Evolutionary conservation across 2,113 vertebrate genomes (phyloP), one percentile per base, ranked within the genome.

Genomic region (Hepsetus odoe): DNA sequence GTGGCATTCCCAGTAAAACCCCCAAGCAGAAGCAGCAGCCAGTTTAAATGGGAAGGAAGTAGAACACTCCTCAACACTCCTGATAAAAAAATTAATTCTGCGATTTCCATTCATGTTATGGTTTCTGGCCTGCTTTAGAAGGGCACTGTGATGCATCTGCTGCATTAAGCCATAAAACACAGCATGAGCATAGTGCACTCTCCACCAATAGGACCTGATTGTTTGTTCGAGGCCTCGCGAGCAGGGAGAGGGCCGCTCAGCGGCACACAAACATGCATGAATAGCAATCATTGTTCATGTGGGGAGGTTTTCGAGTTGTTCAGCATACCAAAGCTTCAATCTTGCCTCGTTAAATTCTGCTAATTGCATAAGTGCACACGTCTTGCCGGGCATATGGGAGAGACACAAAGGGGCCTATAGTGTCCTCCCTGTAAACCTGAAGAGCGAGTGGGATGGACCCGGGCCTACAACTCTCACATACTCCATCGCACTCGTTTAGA

Each of bases 291-390:
- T 76, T 76, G 72, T 80, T 68, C 18, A 18, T 1, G 9, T 30
- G 51, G n/a, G 24, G 58, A 56, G 20, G 46, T 77, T 81, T 83
- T 80, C 82, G 69, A 83, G 82, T 83, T 80, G 69, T 46, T 80
- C 82, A 74, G 78, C 82, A 83, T 83, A 72, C 66, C 79, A 77
- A 24, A 55, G 16, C 12, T 1, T 58, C 51, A 71, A 20, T 78
- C 53, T 46, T 10, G 20, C 49, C 66, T 65, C 18, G 49, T 3
- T 35, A 28, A 76, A 65, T 32, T 38, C 8, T 42, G 32, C 24
- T 77, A 30, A 73, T 46, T 55, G 13, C 61, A 59, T 32, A 42
- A 64, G 46, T n/a, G 38, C 68, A 66, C 74, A 64, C 71, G 38
- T 76, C 46, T 66, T 13, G 40, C 22, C 66, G 59, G 6, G 32